Evolutionary conservation across 2,888 invertebrate species (phyloP).

Genomic region (Tridacna gigas): DNA sequence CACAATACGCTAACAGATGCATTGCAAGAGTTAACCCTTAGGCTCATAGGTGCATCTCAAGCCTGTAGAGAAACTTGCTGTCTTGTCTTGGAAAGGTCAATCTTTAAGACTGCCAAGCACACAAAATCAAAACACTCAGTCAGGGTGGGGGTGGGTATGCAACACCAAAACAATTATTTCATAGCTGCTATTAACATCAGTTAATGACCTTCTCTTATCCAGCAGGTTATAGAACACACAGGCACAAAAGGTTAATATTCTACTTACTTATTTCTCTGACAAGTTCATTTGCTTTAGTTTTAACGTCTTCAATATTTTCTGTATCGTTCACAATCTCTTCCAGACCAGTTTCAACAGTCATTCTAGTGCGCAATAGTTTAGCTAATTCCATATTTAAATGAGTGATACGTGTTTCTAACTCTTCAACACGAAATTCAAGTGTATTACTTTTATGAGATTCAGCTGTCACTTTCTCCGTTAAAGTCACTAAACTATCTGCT

Average conservation of each 20-base stretch:
- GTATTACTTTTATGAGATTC: constrained; percentile 62
- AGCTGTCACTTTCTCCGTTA: constrained; percentile 59
- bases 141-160: no score
- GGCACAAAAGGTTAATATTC: no score
- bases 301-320: constrained; percentile 67
- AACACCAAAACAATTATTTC: no score
- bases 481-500: constrained; percentile 53
- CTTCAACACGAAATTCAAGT: constrained; percentile 78
- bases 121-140: no score
- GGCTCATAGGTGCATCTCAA: no score
- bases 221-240: no score
- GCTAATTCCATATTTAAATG: constrained; percentile 79
- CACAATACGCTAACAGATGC: no score
- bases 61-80: no score
- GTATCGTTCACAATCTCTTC: constrained; percentile 71
- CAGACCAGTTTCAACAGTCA: constrained; percentile 79
- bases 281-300: constrained; percentile 72
- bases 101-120: no score
- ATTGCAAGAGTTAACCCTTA: no score
- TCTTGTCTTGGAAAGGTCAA: no score
- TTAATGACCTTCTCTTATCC: no score
- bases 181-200: background rate
- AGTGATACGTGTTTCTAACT: constrained; percentile 82
- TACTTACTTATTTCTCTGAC: constrained; percentile 77
- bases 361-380: constrained; percentile 76